These are phyloP conservation scores for Apeira syringaria DNA, from an alignment of 2,888 invertebrate species.

Conservation along the genomic window DNA sequence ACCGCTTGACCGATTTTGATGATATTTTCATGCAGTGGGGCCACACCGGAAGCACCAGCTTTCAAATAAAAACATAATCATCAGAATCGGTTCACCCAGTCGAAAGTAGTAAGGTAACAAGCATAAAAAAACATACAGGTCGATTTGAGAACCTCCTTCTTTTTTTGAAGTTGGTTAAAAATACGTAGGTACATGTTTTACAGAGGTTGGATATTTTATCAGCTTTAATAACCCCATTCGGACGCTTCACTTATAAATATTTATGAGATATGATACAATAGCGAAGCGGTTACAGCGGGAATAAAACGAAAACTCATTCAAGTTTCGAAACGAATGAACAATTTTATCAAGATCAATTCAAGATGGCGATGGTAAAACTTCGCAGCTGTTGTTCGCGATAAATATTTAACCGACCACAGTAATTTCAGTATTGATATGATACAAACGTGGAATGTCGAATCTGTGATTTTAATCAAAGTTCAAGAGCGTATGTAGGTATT, in stretches of 20 bases:
- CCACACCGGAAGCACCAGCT: no score
- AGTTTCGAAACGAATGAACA: constrained; percentile 5
- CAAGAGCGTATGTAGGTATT: constrained; percentile 11
- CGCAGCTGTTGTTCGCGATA: constrained; percentile 10
- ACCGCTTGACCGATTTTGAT: no score
- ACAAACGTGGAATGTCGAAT: constrained; percentile 7
- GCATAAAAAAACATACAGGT: no score
- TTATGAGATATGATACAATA: constrained; percentile 12
- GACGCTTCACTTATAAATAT: constrained; percentile 15
- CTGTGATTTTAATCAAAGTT: constrained; percentile 3
- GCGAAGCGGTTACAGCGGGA: background rate
- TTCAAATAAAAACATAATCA: no score
- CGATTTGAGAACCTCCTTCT: no score
- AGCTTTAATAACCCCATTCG: constrained; percentile 9
- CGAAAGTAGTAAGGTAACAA: no score
- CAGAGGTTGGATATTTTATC: constrained; percentile 20
- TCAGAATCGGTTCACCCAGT: no score
- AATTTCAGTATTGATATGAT: constrained; percentile 1
- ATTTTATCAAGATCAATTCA: constrained; percentile 3
- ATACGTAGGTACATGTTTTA: no score
- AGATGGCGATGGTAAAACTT: constrained; percentile 1
- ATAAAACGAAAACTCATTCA: constrained; percentile 10
- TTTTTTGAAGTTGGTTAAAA: no score
- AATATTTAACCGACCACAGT: constrained; percentile 7
- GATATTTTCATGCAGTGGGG: no score